Evolutionary conservation across 1,140 invertebrate genomes (phyloP).

Genomic region (Psilanteris sp.): DNA sequence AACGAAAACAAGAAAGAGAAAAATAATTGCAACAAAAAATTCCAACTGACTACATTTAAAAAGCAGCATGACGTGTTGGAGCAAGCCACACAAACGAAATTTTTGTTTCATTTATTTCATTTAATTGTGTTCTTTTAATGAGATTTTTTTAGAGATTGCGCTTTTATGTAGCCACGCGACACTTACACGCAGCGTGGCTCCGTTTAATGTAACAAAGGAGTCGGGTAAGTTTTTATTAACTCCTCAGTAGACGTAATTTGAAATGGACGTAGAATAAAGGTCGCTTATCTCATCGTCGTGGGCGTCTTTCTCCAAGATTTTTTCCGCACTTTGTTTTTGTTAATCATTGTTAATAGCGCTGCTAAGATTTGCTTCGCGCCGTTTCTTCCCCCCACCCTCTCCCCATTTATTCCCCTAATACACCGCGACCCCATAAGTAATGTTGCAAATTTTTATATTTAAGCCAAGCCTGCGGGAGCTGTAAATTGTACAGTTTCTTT

Average conservation of each 20-base stretch:
- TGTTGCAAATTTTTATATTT: too few relatives aligned
- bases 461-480: too few relatives aligned
- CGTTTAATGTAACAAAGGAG: slow-evolving; percentile 48
- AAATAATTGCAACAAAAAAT: slow-evolving; percentile 31
- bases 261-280: slow-evolving; percentile 53
- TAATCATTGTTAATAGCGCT: slow-evolving; percentile 1
- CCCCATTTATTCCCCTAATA: too few relatives aligned
- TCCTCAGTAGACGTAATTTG: slow-evolving; percentile 63
- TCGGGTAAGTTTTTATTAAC: slow-evolving; percentile 44
- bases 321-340: slow-evolving; percentile 9
- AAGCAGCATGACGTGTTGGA: slow-evolving; percentile 51
- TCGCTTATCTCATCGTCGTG: slow-evolving; percentile 46
- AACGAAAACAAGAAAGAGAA: slow-evolving; percentile 17
- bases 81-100: slow-evolving; percentile 61
- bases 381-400: too few relatives aligned
- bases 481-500: too few relatives aligned
- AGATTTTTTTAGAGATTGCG: slow-evolving; percentile 47
- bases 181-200: slow-evolving; percentile 41
- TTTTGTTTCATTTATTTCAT: slow-evolving; percentile 14
- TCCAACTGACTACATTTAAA: slow-evolving; percentile 44
- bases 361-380: not conserved
- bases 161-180: slow-evolving; percentile 52
- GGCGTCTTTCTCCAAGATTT: slow-evolving; percentile 56
- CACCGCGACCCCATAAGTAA: too few relatives aligned
- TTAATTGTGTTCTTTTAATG: not conserved